Percentiles rank a stretch among this genome's conserved stretches.
These are phyloP conservation scores for Myiotriccus ornatus DNA, from an alignment of 2,797 vertebrate species.

Conservation along the genomic window DNA sequence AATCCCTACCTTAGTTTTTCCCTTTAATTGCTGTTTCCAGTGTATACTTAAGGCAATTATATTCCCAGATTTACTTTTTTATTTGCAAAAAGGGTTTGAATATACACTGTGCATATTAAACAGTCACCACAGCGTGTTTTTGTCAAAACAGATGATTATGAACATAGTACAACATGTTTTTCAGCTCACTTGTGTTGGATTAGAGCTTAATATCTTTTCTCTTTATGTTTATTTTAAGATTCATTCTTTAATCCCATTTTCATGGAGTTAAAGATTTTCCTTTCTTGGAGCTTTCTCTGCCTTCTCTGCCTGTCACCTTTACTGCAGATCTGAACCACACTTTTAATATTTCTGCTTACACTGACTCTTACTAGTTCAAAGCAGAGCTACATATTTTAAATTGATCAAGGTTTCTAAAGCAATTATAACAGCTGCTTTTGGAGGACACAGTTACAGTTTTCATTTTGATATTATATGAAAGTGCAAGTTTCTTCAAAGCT, in stretches of 20 bases:
- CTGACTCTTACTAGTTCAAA: slow-evolving; percentile 49
- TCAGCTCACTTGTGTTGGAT: slow-evolving; percentile 16
- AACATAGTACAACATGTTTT: background rate
- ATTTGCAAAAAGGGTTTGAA: background rate
- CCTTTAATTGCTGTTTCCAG: background rate
- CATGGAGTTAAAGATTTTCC: background rate
- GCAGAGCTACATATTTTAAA: slow-evolving; percentile 30
- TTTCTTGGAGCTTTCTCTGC: background rate
- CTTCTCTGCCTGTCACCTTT: slow-evolving; percentile 14
- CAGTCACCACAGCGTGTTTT: background rate
- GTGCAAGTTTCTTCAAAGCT: slow-evolving; percentile 44
- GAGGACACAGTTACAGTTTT: slow-evolving; percentile 21
- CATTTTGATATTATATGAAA: slow-evolving; percentile 38
- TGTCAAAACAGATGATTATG: slow-evolving; percentile 25
- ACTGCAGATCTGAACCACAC: background rate
- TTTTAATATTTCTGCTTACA: slow-evolving; percentile 19
- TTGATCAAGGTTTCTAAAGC: slow-evolving; percentile 34
- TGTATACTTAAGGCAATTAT: background rate
- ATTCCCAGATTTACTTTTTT: background rate
- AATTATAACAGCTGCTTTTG: slow-evolving; percentile 36
- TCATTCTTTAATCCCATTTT: slow-evolving; percentile 13
- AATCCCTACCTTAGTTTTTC: background rate
- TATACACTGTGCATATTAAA: background rate
- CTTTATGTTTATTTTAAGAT: slow-evolving; percentile 28
- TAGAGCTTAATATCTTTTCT: slow-evolving; percentile 12